Percentiles rank a stretch among this genome's conserved stretches.
Evolutionary conservation across 1,140 invertebrate genomes (phyloP).

Genomic region (Drosophila aff.): DNA sequence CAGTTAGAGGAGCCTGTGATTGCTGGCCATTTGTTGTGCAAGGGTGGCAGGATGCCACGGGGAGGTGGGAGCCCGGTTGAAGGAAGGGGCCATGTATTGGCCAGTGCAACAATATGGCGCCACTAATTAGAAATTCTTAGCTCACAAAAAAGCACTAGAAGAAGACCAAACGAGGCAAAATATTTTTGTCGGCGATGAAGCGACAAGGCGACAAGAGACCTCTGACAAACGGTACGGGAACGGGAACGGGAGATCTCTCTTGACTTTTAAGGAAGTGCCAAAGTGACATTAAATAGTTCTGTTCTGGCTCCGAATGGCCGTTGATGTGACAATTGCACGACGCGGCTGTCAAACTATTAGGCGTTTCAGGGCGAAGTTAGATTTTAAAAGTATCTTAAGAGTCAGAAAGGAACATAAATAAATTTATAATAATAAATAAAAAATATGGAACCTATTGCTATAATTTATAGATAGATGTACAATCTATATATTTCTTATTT

Average conservation of each 20-base stretch:
- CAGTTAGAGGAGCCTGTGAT: constrained; percentile 52
- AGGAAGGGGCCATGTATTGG: constrained; percentile 42
- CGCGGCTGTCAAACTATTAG: constrained; percentile 23
- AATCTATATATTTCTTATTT: not conserved
- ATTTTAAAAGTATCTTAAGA: too few species aligned
- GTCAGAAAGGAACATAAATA: too few species aligned
- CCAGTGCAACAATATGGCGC: constrained; percentile 75
- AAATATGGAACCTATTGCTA: too few species aligned
- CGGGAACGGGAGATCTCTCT: constrained; percentile 50
- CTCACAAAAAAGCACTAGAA: constrained; percentile 62
- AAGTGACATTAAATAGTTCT: constrained; percentile 83
- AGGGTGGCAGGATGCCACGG: constrained; percentile 16
- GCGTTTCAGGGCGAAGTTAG: not conserved
- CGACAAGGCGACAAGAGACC: constrained; percentile 51
- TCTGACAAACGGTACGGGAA: constrained; percentile 28
- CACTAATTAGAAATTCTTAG: constrained; percentile 83
- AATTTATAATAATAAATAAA: too few species aligned
- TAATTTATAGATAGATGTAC: not conserved
- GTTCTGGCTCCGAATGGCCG: constrained; percentile 52
- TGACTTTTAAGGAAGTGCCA: constrained; percentile 81
- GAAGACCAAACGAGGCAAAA: constrained; percentile 49
- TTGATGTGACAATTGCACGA: constrained; percentile 48
- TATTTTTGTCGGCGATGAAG: constrained; percentile 60
- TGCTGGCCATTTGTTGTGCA: constrained; percentile 39
- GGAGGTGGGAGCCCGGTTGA: not conserved